Base-by-base conservation (phyloP, 2,888 invertebrate genomes). In the Sicus ferrugineus region DNA sequence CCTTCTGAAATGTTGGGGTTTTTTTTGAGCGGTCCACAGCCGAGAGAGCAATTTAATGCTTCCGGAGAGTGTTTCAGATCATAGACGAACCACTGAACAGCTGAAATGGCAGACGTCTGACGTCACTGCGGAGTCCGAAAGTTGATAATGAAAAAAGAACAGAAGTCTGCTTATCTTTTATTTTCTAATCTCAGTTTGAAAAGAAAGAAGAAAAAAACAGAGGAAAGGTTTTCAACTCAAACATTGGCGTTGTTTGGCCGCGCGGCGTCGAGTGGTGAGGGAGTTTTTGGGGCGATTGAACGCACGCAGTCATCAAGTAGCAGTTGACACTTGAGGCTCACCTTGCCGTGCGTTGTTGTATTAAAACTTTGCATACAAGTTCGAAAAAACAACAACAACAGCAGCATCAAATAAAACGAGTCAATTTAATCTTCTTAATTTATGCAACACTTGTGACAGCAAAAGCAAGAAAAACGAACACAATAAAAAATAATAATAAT, bases 361-460 rank as follows among this genome's bases (percentile, higher is more conserved):
- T 52, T 52, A 52, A 52, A 52, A 16, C 11, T 19, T 52, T 9
- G 11, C n/a, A n/a, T n/a, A 52, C 21, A 7, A 19, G 7, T 52
- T 52, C 23, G 9, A 52, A 9, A 23, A 21, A 52, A 1, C 42
- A 26, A 31, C 38, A 56, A 38, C 26, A 65, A 54, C 65, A 56
- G 30, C 23, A 52, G 26, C 21, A 54, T 5, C n/a, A 46, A 23
- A 28, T 26, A 54, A 34, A 54, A n/a, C 2, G 4, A 28, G 23
- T 58, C 19, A 59, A 67, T 59, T 48, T 23, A 48, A 59, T 59
- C 59, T 59, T 28, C 34, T 52, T 61, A 65, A 69, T 66, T 69
- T 69, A 69, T 71, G 64, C 69, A 70, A 56, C 69, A 64, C 64
- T 69, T 66, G 52, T 66, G 61, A 31, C 52, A 48, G 14, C 16